A percentile compares a stretch with the other conserved stretches of the same genome.
These are phyloP conservation scores for Leucoma salicis DNA, from an alignment of 2,888 invertebrate species.

Conservation along the genomic window DNA sequence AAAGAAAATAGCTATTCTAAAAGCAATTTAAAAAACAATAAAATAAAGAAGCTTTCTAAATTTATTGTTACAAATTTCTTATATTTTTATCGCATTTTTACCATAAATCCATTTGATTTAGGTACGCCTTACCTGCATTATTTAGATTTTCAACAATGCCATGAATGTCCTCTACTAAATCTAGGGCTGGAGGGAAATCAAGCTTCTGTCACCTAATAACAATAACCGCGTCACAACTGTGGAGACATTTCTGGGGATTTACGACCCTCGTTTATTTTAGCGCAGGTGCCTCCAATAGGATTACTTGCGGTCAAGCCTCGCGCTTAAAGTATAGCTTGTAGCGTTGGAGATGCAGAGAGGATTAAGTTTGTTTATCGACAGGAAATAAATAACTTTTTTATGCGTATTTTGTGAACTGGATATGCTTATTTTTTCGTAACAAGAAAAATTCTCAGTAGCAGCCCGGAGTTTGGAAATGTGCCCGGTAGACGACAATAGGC, in stretches of 20 bases:
- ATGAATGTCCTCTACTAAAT: conserved; percentile 22
- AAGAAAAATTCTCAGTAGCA: too few relatives aligned
- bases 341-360: conserved; percentile 1
- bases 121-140: conserved; percentile 2
- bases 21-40: too few relatives aligned
- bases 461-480: too few relatives aligned
- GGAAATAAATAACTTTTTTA: conserved; percentile 1
- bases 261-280: conserved; percentile 47
- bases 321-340: conserved; percentile 17
- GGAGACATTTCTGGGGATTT: conserved; percentile 44
- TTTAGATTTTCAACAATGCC: conserved; percentile 16
- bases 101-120: conserved; percentile 5
- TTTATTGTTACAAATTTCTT: neutral
- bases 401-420: too few relatives aligned
- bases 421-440: too few relatives aligned
- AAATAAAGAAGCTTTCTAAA: too few relatives aligned
- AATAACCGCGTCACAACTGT: conserved; percentile 44
- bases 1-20: too few relatives aligned
- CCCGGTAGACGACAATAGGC: too few relatives aligned
- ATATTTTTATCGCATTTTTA: neutral
- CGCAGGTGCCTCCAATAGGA: conserved; percentile 52
- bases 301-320: conserved; percentile 51
- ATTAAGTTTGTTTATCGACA: conserved; percentile 8
- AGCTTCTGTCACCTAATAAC: conserved; percentile 47
- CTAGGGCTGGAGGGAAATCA: conserved; percentile 35